Evolutionary conservation across 2,888 invertebrate species (phyloP), one percentile per base, ranked within the genome.

Genomic region (Listrodromus nycthemerus): DNA sequence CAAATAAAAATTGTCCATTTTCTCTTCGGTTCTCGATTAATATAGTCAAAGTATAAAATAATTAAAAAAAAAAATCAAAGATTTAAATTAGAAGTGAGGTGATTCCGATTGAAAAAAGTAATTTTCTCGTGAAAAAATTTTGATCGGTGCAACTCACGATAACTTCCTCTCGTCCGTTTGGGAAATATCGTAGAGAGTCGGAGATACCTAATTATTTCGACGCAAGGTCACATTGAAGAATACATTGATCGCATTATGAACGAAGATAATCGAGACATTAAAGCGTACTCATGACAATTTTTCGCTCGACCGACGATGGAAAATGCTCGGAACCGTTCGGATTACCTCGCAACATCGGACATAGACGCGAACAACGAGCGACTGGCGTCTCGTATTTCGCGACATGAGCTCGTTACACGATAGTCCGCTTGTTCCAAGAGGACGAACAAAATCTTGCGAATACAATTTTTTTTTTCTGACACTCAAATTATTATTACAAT

Each of bases 231-330:
- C 27, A 16, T n/a, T 61, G 55, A 24, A 61, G 7, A 61, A 7
- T 16, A 61, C 30, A 30, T 5, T n/a, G 16, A 6, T 73, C 48
- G 5, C 48, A 63, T 61, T 41, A 41, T 41, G 16, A 21, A 63
- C 30, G 50, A 45, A 48, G 48, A 74, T 74, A 61, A 30, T 33
- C 27, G 73, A 63, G 73, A 74, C 21, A 2, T 61, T 61, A 6
- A 30, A 48, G 63, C 8, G 63, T 33, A 16, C 48, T 48, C 48
- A 33, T 61, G 27, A 27, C 67, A 69, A 81, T 81, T 77, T 48
- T 63, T 30, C 76, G 69, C 45, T 76, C 50, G 61, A 58, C 19
- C 19, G 41, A 66, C 19, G 50, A 58, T 63, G 76, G 69, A 81
- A 77, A 81, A 81, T 77, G 21, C 63, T 48, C 61, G 41, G 30